Evolutionary conservation across 2,797 vertebrate species (phyloP).

Genomic region (Mormyrus proboscirostris): DNA sequence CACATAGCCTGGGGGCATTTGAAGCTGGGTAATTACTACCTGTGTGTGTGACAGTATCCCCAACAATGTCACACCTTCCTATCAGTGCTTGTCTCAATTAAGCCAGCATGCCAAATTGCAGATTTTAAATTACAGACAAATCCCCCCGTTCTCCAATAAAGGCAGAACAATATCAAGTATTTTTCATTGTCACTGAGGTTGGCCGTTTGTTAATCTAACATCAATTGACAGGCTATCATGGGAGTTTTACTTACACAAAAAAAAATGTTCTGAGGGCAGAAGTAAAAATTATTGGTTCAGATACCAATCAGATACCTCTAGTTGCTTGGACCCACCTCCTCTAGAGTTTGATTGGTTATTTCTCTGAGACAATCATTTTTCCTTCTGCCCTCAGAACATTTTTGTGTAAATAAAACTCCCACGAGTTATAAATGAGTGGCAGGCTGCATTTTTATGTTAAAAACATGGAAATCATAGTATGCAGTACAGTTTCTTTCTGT

Average conservation of each 20-base stretch:
- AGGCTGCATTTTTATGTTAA: background rate
- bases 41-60: conserved; percentile 22
- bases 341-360: background rate
- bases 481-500: background rate
- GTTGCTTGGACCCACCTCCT: background rate
- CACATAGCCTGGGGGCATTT: conserved; percentile 29
- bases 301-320: background rate
- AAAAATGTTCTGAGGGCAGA: background rate
- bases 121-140: conserved; percentile 8
- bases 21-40: conserved; percentile 31
- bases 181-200: background rate
- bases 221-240: background rate
- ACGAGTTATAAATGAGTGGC: background rate
- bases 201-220: background rate
- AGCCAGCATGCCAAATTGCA: conserved; percentile 9
- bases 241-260: background rate
- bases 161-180: background rate
- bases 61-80: conserved; percentile 36
- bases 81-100: conserved; percentile 35
- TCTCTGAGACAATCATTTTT: background rate
- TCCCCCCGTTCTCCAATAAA: background rate
- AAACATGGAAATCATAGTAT: background rate
- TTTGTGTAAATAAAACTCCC: background rate
- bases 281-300: background rate
- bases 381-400: background rate